Evolutionary conservation across 30 jellyfish, hydroid and myxozoan genomes (phyloP).

Genomic region (Hydra vulgaris): DNA sequence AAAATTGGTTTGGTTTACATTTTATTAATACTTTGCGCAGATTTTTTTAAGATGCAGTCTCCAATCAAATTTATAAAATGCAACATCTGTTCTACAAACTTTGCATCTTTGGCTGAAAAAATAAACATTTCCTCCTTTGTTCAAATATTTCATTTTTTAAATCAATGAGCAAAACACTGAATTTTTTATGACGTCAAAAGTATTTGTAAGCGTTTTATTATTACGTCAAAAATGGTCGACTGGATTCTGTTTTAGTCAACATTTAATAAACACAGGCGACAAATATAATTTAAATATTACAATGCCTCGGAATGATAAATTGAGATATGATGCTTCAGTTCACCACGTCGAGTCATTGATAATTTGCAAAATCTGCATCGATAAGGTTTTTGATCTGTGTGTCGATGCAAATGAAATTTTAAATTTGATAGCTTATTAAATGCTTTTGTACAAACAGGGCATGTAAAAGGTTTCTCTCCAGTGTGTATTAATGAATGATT

Average conservation of each 20-base stretch:
- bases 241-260: not conserved
- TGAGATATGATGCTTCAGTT: slow-evolving; percentile 82
- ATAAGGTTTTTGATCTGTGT: slow-evolving; percentile 83
- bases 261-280: not conserved
- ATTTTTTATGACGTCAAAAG: not conserved
- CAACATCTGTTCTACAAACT: not conserved
- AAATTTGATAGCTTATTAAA: slow-evolving; percentile 84
- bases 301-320: not conserved
- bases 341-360: slow-evolving; percentile 82
- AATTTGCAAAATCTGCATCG: slow-evolving; percentile 89
- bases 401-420: slow-evolving; percentile 89
- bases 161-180: too few relatives aligned
- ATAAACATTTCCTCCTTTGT: not conserved
- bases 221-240: not conserved
- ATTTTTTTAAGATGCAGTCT: not conserved
- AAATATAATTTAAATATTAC: too few relatives aligned
- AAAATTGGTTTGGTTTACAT: too few relatives aligned
- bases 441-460: slow-evolving; percentile 71
- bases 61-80: not conserved
- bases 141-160: not conserved
- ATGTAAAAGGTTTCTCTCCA: slow-evolving; percentile 85
- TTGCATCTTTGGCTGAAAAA: not conserved
- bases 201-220: not conserved
- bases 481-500: slow-evolving; percentile 91
- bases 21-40: too few relatives aligned